Percentiles rank a stretch among this genome's conserved stretches.
These are phyloP conservation scores for Lytechinus variegatus DNA, from an alignment of 35 echinoderm and acorn worm genomes.

Conservation along the genomic window DNA sequence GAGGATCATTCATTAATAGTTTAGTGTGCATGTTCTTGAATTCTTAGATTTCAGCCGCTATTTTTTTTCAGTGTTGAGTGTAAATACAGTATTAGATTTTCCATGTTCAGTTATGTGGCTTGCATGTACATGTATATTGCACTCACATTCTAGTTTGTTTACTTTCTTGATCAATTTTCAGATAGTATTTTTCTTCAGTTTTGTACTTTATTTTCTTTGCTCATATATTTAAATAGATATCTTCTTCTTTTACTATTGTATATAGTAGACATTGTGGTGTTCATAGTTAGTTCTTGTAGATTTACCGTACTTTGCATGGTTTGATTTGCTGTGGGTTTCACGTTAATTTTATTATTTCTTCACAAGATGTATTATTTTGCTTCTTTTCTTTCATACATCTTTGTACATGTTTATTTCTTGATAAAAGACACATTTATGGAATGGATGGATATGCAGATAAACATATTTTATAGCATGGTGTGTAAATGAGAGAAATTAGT, in stretches of 20 bases:
- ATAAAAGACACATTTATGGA: not conserved
- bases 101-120: not conserved
- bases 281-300: not conserved
- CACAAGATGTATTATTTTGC: not conserved
- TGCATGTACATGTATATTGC: not conserved
- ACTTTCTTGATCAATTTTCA: too few relatives aligned
- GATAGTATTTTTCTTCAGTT: not conserved
- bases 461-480: too few relatives aligned
- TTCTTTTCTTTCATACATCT: not conserved
- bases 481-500: too few relatives aligned
- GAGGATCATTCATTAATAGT: not conserved
- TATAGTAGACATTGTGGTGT: not conserved
- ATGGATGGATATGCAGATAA: not conserved
- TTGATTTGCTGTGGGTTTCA: not conserved
- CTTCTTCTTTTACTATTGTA: not conserved
- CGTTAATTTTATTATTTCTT: not conserved
- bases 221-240: not conserved
- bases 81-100: not conserved
- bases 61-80: not conserved
- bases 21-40: not conserved
- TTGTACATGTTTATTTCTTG: not conserved
- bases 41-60: not conserved
- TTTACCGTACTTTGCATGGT: not conserved
- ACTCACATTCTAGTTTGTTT: not conserved
- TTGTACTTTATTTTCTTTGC: not conserved